Percentiles rank a stretch among this genome's conserved stretches.
phyloP scores from a whole-genome alignment of 2,888 invertebrate genomes.

The Sarcophaga carnaria region DNA sequence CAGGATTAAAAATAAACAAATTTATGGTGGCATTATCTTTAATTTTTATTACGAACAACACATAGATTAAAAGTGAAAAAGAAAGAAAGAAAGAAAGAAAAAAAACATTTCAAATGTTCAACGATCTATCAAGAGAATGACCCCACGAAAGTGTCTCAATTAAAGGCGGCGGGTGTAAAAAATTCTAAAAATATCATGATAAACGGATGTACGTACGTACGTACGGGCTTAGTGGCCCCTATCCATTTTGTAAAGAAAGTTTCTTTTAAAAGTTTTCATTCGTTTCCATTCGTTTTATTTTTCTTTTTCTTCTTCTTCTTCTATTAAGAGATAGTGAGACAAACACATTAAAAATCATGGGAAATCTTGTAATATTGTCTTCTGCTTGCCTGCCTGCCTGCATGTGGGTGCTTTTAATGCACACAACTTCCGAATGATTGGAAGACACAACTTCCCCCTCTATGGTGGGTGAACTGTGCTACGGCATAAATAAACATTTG shows the following conservation, averaged over 20 bases:
- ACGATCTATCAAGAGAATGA: conserved; percentile 5
- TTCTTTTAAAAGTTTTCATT: conserved; percentile 29
- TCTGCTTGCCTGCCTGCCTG: no score
- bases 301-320: no score
- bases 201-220: no score
- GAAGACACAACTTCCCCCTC: neutral
- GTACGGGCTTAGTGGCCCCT: neutral
- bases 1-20: conserved; percentile 13
- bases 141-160: neutral
- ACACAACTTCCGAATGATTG: neutral
- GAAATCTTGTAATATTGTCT: neutral
- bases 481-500: no score
- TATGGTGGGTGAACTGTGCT: neutral
- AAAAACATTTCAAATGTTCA: conserved; percentile 11
- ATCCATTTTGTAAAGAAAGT: neutral
- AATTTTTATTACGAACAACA: conserved; percentile 10
- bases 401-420: neutral
- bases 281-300: no score
- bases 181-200: neutral
- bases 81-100: neutral
- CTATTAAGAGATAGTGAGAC: no score
- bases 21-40: conserved; percentile 18
- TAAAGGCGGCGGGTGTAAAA: conserved; percentile 9
- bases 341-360: no score
- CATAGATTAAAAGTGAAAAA: neutral